Evolutionary conservation across 92 coral and sea anemone genomes (phyloP).

Genomic region (Phenganax marumi): DNA sequence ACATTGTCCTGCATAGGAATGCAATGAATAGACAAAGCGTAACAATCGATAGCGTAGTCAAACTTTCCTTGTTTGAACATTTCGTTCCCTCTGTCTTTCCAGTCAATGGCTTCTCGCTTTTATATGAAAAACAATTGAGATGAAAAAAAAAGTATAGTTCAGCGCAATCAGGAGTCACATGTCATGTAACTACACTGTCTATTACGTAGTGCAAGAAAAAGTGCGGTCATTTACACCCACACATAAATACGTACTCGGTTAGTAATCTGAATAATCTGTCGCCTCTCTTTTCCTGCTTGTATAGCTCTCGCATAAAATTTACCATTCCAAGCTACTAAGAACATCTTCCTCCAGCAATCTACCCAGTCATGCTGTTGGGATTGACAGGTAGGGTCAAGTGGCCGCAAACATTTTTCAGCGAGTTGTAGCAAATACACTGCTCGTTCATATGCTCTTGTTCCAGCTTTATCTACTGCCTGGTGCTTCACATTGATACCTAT

Average conservation of each 20-base stretch:
- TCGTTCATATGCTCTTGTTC: slow-evolving; percentile 23
- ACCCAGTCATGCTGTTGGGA: not conserved
- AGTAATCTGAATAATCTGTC: slow-evolving; percentile 47
- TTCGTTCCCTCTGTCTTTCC: slow-evolving; percentile 84
- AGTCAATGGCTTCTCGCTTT: slow-evolving; percentile 74
- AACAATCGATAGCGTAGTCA: slow-evolving; percentile 56
- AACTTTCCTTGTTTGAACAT: slow-evolving; percentile 64
- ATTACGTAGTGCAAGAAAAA: too few species aligned
- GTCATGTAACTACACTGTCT: too few species aligned
- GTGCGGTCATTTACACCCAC: too few species aligned
- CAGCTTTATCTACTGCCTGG: slow-evolving; percentile 41
- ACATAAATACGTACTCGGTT: slow-evolving; percentile 45
- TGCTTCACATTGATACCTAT: slow-evolving; percentile 24
- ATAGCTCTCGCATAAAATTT: slow-evolving; percentile 59
- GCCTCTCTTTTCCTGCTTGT: slow-evolving; percentile 63
- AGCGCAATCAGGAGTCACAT: too few species aligned
- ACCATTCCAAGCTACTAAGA: slow-evolving; percentile 54
- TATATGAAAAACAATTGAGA: not conserved
- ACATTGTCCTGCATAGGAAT: slow-evolving; percentile 55
- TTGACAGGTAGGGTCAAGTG: slow-evolving; percentile 10
- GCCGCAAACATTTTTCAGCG: slow-evolving; percentile 55
- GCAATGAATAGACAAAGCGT: slow-evolving; percentile 68
- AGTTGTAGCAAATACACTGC: slow-evolving; percentile 54
- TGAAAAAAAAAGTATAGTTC: too few species aligned
- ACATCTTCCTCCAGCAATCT: slow-evolving; percentile 54